Percentiles rank a stretch among this genome's conserved stretches.
Conservation (phyloP, 2,113 vertebrate species). For the Callipepla squamata region DNA sequence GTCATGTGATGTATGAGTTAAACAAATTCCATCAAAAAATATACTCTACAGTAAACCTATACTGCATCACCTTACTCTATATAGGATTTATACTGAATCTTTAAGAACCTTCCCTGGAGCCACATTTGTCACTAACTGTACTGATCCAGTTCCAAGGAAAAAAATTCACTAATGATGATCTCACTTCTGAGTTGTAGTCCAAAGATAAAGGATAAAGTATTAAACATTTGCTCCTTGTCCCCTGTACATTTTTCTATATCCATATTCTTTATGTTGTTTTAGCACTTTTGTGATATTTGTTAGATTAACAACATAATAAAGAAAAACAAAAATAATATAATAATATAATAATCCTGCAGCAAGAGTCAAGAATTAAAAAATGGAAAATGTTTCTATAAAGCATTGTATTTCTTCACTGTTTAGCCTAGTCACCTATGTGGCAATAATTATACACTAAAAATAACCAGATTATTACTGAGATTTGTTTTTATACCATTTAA, state of each 20-base stretch:
- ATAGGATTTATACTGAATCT: not conserved
- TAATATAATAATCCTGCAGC: not conserved
- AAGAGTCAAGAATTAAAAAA: not conserved
- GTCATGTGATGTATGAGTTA: not conserved
- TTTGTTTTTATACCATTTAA: not conserved
- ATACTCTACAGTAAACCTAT: not conserved
- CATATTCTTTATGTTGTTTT: not conserved
- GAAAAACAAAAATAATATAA: too few species aligned
- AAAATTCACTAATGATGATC: not conserved
- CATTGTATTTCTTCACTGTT: constrained; percentile 20
- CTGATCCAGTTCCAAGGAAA: not conserved
- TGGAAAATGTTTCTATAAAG: not conserved
- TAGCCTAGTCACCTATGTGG: not conserved
- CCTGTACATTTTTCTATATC: not conserved
- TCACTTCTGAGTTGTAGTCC: not conserved
- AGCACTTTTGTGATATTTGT: not conserved
- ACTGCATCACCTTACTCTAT: not conserved
- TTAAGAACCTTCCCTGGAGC: not conserved
- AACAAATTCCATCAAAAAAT: not conserved
- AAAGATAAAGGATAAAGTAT: not conserved
- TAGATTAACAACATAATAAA: not conserved
- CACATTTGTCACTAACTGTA: not conserved
- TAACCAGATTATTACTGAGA: constrained; percentile 24
- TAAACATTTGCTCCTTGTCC: not conserved
- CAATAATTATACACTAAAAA: constrained; percentile 42